Evolutionary conservation across 2,797 vertebrate species (phyloP).

Genomic region (Serranus cabrilla): DNA sequence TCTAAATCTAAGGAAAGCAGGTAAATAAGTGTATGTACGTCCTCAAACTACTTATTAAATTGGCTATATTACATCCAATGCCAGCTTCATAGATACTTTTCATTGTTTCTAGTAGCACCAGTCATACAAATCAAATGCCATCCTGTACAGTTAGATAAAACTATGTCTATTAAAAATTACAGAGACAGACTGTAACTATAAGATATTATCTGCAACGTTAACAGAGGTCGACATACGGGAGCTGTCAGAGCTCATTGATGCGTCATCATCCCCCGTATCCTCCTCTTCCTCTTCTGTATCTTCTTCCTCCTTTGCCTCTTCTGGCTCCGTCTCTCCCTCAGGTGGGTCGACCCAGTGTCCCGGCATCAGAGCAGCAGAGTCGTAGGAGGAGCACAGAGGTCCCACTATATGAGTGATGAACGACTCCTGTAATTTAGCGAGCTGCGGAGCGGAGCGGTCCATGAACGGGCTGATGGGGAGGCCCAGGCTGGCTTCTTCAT

Average conservation of each 20-base stretch:
- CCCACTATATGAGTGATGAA: slow-evolving; percentile 99
- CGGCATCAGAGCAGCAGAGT: slow-evolving; percentile 95
- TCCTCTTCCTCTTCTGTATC: slow-evolving; percentile 75
- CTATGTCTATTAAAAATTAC: background rate
- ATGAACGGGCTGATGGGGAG: slow-evolving; percentile 98
- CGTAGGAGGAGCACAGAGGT: slow-evolving; percentile 95
- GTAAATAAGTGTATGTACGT: background rate
- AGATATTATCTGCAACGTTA: background rate
- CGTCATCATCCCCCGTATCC: slow-evolving; percentile 81
- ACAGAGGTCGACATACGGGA: slow-evolving; percentile 78
- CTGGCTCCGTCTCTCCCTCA: slow-evolving; percentile 72
- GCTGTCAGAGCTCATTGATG: slow-evolving; percentile 87
- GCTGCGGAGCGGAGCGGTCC: slow-evolving; percentile 96
- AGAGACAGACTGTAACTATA: background rate
- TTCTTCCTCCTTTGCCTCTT: slow-evolving; percentile 76
- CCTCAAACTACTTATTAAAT: background rate
- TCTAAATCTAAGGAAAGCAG: background rate
- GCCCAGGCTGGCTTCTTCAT: slow-evolving; percentile 95
- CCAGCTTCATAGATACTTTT: background rate
- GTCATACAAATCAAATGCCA: background rate
- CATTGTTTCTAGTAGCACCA: background rate
- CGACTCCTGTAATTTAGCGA: slow-evolving; percentile 97
- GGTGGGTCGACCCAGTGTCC: slow-evolving; percentile 91
- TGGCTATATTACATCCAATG: background rate
- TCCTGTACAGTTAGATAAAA: background rate